These are phyloP conservation scores for Coenonympha glycerion DNA, from an alignment of 2,888 invertebrate species.

Conservation along the genomic window DNA sequence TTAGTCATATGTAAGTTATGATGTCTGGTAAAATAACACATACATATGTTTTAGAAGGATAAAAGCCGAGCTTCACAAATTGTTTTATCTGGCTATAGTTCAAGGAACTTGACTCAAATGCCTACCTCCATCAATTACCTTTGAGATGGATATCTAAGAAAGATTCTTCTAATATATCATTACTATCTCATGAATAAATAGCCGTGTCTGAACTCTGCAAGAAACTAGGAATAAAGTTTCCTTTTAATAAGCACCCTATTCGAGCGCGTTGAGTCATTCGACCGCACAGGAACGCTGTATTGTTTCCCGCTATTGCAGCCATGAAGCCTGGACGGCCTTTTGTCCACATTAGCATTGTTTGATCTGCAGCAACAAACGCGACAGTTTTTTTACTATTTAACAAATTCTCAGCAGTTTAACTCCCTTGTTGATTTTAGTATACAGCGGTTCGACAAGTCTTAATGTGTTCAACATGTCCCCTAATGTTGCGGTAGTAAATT, in stretches of 20 bases:
- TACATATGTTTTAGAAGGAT: too few species aligned
- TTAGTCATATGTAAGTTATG: too few species aligned
- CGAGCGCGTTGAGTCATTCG: slow-evolving; percentile 58
- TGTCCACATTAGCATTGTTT: slow-evolving; percentile 62
- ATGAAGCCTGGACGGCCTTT: slow-evolving; percentile 57
- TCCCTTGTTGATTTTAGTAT: slow-evolving; percentile 17
- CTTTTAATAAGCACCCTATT: slow-evolving; percentile 38
- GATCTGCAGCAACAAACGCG: slow-evolving; percentile 51
- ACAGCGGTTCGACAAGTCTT: not conserved
- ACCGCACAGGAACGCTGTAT: slow-evolving; percentile 60
- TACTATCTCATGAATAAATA: not conserved
- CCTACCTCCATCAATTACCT: too few species aligned
- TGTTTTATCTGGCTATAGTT: too few species aligned
- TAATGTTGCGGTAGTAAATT: slow-evolving; percentile 1
- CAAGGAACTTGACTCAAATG: too few species aligned
- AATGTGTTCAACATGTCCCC: not conserved
- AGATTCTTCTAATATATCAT: not conserved
- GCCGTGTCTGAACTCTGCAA: not conserved
- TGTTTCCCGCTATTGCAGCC: slow-evolving; percentile 54
- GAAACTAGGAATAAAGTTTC: slow-evolving; percentile 7
- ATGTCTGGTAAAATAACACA: too few species aligned
- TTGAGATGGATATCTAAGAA: too few species aligned
- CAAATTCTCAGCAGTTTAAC: slow-evolving; percentile 41
- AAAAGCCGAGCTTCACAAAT: too few species aligned
- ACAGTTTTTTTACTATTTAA: slow-evolving; percentile 28